A percentile compares a stretch with the other conserved stretches of the same genome.
Evolutionary conservation across 2,113 vertebrate species (phyloP).

Genomic region (Vimba vimba): DNA sequence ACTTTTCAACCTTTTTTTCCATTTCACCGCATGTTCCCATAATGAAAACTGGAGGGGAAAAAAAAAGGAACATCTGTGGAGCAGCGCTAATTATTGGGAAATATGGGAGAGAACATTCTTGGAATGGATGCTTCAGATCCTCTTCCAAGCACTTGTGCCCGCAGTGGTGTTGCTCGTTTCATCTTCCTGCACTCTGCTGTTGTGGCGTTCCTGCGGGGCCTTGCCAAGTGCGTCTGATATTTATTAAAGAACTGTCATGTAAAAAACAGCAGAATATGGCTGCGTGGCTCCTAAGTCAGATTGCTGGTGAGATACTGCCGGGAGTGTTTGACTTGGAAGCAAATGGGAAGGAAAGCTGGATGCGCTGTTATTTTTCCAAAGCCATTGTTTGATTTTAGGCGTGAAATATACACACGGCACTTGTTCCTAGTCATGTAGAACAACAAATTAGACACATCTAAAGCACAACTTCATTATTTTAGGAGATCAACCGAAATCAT

Average conservation of each 20-base stretch:
- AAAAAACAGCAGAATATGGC: slow-evolving; percentile 53
- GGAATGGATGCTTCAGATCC: slow-evolving; percentile 74
- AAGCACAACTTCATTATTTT: slow-evolving; percentile 47
- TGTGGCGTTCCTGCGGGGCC: slow-evolving; percentile 56
- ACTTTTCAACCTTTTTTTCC: slow-evolving; percentile 57
- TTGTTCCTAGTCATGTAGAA: slow-evolving; percentile 34
- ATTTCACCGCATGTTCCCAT: slow-evolving; percentile 58
- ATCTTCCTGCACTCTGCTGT: slow-evolving; percentile 66
- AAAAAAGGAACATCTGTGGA: slow-evolving; percentile 74
- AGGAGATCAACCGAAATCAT: slow-evolving; percentile 46
- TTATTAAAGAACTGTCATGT: slow-evolving; percentile 65
- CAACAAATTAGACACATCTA: slow-evolving; percentile 35
- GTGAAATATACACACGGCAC: slow-evolving; percentile 38
- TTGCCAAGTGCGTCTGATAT: slow-evolving; percentile 58
- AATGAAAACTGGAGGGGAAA: slow-evolving; percentile 44
- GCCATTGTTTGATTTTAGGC: slow-evolving; percentile 36
- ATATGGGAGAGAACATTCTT: slow-evolving; percentile 65
- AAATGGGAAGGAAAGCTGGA: slow-evolving; percentile 20
- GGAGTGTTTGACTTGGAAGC: slow-evolving; percentile 41
- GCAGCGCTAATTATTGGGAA: slow-evolving; percentile 79
- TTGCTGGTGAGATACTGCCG: slow-evolving; percentile 35
- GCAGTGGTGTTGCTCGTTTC: slow-evolving; percentile 69
- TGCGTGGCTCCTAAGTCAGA: slow-evolving; percentile 37
- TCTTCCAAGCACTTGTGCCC: slow-evolving; percentile 76
- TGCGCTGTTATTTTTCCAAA: slow-evolving; percentile 43